Percentiles rank a stretch among this genome's conserved stretches.
These are phyloP conservation scores for Triplophysa yarkandensis DNA, from an alignment of 2,797 vertebrate genomes.

Conservation along the genomic window DNA sequence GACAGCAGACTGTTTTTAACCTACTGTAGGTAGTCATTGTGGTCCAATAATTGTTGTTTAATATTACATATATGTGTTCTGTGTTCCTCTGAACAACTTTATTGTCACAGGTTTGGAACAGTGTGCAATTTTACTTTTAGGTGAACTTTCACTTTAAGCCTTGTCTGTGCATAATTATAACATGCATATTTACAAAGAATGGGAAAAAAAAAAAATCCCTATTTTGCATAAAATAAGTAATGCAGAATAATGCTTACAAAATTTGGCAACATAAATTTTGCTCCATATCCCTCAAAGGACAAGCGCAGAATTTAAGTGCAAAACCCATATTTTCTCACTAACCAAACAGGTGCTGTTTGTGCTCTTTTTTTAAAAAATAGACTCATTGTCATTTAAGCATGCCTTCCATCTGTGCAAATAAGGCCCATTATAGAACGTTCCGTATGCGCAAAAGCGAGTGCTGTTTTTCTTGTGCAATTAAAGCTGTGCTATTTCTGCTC, in stretches of 20 bases:
- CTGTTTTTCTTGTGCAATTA: conserved; percentile 27
- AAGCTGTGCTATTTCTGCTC: not conserved
- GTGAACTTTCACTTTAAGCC: too few species aligned
- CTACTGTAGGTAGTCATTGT: too few species aligned
- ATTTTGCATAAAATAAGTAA: too few species aligned
- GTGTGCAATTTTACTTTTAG: too few species aligned
- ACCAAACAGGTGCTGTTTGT: conserved; percentile 9
- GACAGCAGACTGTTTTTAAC: too few species aligned
- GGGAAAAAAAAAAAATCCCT: too few species aligned
- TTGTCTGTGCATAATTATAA: too few species aligned
- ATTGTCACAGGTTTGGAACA: too few species aligned
- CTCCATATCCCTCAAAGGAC: not conserved
- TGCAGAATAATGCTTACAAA: not conserved
- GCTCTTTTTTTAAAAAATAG: not conserved
- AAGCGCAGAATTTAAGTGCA: not conserved
- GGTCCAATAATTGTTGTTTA: too few species aligned
- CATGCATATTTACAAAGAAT: too few species aligned
- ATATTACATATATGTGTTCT: too few species aligned
- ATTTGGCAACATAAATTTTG: not conserved
- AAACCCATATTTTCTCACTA: not conserved
- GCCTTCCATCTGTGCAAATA: conserved; percentile 20
- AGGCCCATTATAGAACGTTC: not conserved
- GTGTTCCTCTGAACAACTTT: too few species aligned
- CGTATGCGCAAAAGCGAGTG: not conserved
- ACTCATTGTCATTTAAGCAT: conserved; percentile 16